Base-by-base conservation (phyloP, 2,797 vertebrate genomes). In the Echiichthys vipera region DNA sequence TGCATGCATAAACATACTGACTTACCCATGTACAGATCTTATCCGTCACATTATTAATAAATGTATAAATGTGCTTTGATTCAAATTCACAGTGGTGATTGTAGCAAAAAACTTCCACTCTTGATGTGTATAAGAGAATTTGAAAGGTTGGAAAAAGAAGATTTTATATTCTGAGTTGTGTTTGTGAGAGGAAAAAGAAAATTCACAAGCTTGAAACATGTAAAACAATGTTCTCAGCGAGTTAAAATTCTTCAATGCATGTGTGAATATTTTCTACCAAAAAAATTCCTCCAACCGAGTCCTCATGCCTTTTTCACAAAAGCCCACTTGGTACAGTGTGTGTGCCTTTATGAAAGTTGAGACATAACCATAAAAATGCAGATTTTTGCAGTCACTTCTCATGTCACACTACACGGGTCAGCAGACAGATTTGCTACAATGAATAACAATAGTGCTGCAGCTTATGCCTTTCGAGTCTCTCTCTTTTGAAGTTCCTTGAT, bases 401-500 rank as follows among this genome's bases (percentile, higher is more conserved):
- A n/a, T 27, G 15, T 47, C 61, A 50, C 62, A 39, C 43, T 22
- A 29, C 17, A 80, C 0, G 10, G 74, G 65, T 83, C 27, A 67
- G 39, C 27, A 59, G 43, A 73, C 58, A 77, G n/a, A 40, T 65
- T 54, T 67, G 36, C 20, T 46, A 34, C 36, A 69, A 50, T 54
- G 51, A 71, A 83, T 72, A 40, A 67, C 51, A 86, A 57, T 50
- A 12, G 72, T 15, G 30, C 55, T 46, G 30, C 36, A 66, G 59
- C 29, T 59, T 59, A 40, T 51, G 49, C 8, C 42, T 65, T 69
- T 53, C 14, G 7, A 32, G 30, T 69, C 32, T 36, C 10, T 61
- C 49, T 46, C 65, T 55, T 71, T 73, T 77, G 63, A 84, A 78
- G 71, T 74, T 81, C n/a, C 32, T 37, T 62, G 63, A 81, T 57